Evolutionary conservation across 2,797 vertebrate species (phyloP).

Genomic region (Limnodromus scolopaceus): DNA sequence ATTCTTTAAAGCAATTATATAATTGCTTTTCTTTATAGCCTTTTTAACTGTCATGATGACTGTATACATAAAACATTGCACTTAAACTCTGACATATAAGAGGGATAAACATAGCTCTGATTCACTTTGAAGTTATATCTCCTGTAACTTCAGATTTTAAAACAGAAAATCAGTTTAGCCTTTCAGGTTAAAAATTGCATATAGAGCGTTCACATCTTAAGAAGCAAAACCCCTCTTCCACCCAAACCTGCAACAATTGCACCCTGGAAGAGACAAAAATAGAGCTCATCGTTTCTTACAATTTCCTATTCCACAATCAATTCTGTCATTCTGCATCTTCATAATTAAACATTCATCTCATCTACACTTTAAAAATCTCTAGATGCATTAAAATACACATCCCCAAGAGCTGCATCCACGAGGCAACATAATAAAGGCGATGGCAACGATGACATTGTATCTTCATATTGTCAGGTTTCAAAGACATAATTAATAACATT

Average conservation of each 20-base stretch:
- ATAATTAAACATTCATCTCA: conserved; percentile 59
- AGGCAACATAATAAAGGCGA: not conserved
- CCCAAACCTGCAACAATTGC: not conserved
- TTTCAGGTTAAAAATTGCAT: conserved; percentile 38
- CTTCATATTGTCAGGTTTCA: not conserved
- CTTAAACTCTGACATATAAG: conserved; percentile 80
- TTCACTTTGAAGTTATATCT: conserved; percentile 75
- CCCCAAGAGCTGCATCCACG: conserved; percentile 11
- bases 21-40: conserved; percentile 79
- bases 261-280: conserved; percentile 1
- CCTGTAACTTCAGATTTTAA: conserved; percentile 60
- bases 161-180: conserved; percentile 48
- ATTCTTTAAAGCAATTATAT: conserved; percentile 80
- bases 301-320: conserved; percentile 21
- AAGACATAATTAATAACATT: conserved; percentile 9
- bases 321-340: conserved; percentile 39
- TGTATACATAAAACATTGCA: conserved; percentile 80
- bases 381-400: conserved; percentile 32
- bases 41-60: conserved; percentile 81
- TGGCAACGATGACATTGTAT: not conserved
- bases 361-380: conserved; percentile 10
- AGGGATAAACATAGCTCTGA: conserved; percentile 77
- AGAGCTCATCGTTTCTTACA: not conserved
- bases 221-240: not conserved
- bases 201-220: conserved; percentile 17